These are phyloP conservation scores for Coelinius sp. DNA, from an alignment of 2,888 invertebrate species.

Conservation along the genomic window DNA sequence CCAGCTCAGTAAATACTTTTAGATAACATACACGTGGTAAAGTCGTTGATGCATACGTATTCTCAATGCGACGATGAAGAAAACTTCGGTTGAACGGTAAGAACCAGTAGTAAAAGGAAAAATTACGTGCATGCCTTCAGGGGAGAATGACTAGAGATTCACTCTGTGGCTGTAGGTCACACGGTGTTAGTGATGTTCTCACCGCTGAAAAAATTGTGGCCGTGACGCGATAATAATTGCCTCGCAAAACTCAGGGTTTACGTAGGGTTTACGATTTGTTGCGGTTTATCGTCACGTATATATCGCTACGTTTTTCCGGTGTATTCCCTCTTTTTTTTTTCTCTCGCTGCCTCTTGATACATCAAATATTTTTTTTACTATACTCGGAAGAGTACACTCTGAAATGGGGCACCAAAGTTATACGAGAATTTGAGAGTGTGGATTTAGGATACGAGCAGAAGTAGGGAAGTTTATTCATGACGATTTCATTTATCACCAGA, in stretches of 20 bases:
- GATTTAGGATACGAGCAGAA: background rate
- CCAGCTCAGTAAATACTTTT: conserved; percentile 21
- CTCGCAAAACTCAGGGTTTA: conserved; percentile 48
- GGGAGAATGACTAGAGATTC: conserved; percentile 18
- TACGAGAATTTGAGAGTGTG: background rate
- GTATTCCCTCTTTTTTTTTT: background rate
- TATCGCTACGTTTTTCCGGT: conserved; percentile 22
- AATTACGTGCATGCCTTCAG: conserved; percentile 12
- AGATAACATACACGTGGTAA: conserved; percentile 24
- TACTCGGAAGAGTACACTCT: background rate
- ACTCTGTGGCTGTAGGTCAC: background rate
- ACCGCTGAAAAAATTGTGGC: conserved; percentile 19
- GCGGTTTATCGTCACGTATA: conserved; percentile 34
- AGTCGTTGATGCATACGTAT: conserved; percentile 28
- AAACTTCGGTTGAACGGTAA: conserved; percentile 11
- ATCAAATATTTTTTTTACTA: conserved; percentile 8
- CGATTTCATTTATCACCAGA: background rate
- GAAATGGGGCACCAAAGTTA: background rate
- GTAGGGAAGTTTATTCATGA: conserved; percentile 3
- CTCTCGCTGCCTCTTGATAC: background rate
- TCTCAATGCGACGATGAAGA: background rate
- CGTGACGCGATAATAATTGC: conserved; percentile 48
- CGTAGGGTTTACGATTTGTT: conserved; percentile 52
- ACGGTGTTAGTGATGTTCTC: conserved; percentile 8
- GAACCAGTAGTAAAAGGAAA: conserved; percentile 23